Evolutionary conservation across 2,797 vertebrate genomes (phyloP), one percentile per base, ranked within the genome.

Genomic region (Perodicticus potto): DNA sequence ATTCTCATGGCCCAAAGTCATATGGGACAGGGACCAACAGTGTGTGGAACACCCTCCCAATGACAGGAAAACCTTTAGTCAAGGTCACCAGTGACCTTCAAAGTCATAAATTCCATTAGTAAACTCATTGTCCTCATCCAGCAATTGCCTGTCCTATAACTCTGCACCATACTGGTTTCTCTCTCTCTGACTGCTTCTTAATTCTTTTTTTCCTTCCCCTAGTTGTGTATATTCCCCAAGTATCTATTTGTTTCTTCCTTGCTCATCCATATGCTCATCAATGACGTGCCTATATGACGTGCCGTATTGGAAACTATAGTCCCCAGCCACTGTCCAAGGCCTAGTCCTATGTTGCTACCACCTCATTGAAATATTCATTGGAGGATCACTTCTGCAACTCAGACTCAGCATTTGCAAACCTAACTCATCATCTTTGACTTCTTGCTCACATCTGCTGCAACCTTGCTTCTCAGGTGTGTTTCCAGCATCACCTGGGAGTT

Each of bases 351-450:
- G 53, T 53, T 43, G 32, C 55, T 49, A 59, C 23, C 83, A 22
- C 67, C 12, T 73, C 70, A 1, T 23, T 43, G 73, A 83, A 92
- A 88, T 40, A 82, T 2, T 70, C 43, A 53, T 65, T 77, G 65
- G 55, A 86, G 43, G 34, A 76, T 73, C 45, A 72, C 37, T 69
- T 63, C 10, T 37, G 85, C 57, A 80, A 61, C 45, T 65, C 40
- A n/a, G 1, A 67, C 74, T 89, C 70, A 85, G 93, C 70, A 27
- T 91, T 85, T 95, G 49, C 49, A 81, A 78, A 32, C 32, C 9
- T 6, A 73, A 29, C 34, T 57, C 32, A 25, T 67, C 59, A 10
- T 29, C 76, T 78, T 86, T 20, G 23, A 29, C 78, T n/a, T 84
- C 63, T 74, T 61, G 34, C 55, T 73, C 67, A 0, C 17, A 53